Conservation (phyloP, 2,113 vertebrate species). For the Lycaon pictus region DNA sequence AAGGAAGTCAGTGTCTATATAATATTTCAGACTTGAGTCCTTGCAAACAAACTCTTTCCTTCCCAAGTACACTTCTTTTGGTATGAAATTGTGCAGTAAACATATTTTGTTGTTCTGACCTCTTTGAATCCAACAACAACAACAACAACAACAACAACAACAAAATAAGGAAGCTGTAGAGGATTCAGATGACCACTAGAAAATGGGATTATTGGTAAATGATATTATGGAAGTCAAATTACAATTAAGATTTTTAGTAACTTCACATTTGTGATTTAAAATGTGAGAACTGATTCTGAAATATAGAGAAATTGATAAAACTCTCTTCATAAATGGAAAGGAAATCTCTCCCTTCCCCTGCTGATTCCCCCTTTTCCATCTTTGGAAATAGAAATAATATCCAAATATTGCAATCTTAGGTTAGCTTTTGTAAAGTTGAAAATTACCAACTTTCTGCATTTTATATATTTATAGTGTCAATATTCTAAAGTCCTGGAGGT, state of each 20-base stretch:
- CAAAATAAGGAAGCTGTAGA: not conserved
- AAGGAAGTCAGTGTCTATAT: not conserved
- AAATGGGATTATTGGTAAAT: not conserved
- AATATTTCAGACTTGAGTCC: not conserved
- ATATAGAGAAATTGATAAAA: not conserved
- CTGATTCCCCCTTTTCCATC: not conserved
- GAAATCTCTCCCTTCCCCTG: not conserved
- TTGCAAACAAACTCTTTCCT: not conserved
- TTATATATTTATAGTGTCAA: not conserved
- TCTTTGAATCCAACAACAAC: not conserved
- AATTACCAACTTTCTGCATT: not conserved
- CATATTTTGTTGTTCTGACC: not conserved
- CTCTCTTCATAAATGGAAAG: not conserved
- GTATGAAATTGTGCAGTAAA: not conserved
- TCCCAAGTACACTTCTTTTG: not conserved
- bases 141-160: not conserved
- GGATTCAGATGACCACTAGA: not conserved
- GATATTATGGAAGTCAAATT: not conserved
- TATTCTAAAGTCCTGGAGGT: not conserved
- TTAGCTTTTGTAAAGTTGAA: not conserved
- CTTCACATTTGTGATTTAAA: conserved; percentile 13
- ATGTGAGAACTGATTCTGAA: not conserved
- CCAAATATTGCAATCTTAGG: not conserved
- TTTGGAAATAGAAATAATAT: not conserved
- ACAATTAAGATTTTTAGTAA: not conserved